Evolutionary conservation across 53 echinoderm and acorn worm genomes (phyloP).

Genomic region (Temnopleurus reevesii): DNA sequence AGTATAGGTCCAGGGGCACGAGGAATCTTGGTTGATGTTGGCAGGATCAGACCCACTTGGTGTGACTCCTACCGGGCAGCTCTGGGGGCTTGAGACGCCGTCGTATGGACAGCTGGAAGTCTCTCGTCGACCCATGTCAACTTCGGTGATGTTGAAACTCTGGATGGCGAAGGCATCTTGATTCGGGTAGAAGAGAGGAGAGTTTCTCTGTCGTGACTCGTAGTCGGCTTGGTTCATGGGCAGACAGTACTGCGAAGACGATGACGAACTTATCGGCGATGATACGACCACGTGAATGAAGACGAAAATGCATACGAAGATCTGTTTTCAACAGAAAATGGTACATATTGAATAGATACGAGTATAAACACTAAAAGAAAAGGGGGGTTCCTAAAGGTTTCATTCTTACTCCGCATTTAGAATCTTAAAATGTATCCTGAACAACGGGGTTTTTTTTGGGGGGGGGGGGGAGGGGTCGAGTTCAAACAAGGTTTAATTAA

Average conservation of each 20-base stretch:
- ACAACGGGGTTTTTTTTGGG: no score
- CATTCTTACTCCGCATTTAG: no score
- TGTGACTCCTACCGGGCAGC: background rate
- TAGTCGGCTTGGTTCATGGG: constrained; percentile 20
- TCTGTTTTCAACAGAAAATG: background rate
- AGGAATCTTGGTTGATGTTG: background rate
- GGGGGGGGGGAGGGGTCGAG: no score
- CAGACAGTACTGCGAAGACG: constrained; percentile 7
- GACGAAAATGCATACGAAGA: background rate
- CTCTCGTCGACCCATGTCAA: background rate
- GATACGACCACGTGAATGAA: background rate
- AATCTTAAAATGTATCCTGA: no score
- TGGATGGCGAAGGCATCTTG: constrained; percentile 16
- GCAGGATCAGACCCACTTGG: constrained; percentile 13
- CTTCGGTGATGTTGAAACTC: constrained; percentile 10
- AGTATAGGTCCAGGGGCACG: constrained; percentile 60
- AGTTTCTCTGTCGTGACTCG: background rate
- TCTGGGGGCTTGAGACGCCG: constrained; percentile 31
- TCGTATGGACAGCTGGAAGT: constrained; percentile 37
- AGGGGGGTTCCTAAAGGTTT: no score
- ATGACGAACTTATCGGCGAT: background rate
- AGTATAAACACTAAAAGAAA: no score
- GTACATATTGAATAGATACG: no score
- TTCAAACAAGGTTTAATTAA: no score
- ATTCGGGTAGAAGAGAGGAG: constrained; percentile 16